Evolutionary conservation across 2,797 vertebrate genomes (phyloP).

Genomic region (Helostoma temminkii): DNA sequence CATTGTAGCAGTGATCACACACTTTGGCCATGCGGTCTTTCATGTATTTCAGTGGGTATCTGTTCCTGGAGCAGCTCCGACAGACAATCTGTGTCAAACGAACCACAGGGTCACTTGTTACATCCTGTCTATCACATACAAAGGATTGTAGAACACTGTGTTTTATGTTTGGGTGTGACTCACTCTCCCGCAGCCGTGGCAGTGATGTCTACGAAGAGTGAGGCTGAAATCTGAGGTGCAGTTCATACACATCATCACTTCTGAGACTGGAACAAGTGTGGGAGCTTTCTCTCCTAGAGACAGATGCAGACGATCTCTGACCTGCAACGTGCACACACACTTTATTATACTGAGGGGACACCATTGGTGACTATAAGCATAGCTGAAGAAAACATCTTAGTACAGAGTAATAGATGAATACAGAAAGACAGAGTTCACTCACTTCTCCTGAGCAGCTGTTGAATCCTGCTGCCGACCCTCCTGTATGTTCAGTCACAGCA

Average conservation of each 20-base stretch:
- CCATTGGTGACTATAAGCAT: neutral
- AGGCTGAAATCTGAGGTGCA: constrained; percentile 96
- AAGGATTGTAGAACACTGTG: neutral
- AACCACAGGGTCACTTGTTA: neutral
- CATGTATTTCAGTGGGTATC: constrained; percentile 96
- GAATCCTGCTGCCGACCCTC: constrained; percentile 55
- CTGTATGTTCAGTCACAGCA: constrained; percentile 79
- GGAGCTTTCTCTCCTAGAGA: constrained; percentile 93
- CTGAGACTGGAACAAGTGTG: constrained; percentile 91
- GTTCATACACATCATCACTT: constrained; percentile 97
- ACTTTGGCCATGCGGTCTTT: constrained; percentile 95
- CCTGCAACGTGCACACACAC: constrained; percentile 72
- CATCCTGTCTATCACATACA: neutral
- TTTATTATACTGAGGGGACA: neutral
- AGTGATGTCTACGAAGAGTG: constrained; percentile 93
- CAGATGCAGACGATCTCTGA: constrained; percentile 86
- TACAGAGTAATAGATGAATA: neutral
- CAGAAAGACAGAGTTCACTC: constrained; percentile 24
- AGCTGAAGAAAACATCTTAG: constrained; percentile 1
- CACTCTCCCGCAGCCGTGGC: constrained; percentile 96
- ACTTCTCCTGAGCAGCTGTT: constrained; percentile 73
- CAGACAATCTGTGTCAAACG: constrained; percentile 90
- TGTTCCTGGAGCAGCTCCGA: constrained; percentile 94
- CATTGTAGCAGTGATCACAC: constrained; percentile 92
- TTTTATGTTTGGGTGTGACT: constrained; percentile 28